Evolutionary conservation across 2,797 vertebrate genomes (phyloP).

Genomic region (Coregonus ussuriensis): DNA sequence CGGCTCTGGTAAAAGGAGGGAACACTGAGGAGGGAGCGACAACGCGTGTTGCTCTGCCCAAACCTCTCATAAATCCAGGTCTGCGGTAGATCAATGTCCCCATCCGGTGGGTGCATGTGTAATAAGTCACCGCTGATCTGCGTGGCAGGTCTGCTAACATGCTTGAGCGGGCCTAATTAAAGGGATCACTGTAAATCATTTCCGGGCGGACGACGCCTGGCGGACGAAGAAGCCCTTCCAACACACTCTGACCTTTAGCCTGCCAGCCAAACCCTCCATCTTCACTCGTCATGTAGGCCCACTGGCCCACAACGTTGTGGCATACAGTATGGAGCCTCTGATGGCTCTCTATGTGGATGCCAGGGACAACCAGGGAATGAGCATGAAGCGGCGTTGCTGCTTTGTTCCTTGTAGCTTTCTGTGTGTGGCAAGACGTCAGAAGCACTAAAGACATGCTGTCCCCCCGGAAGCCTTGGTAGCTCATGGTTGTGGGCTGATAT

Average conservation of each 20-base stretch:
- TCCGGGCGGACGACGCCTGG: slow-evolving; percentile 42
- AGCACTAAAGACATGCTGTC: slow-evolving; percentile 49
- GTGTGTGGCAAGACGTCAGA: slow-evolving; percentile 54
- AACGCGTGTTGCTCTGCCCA: background rate
- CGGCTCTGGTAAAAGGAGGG: background rate
- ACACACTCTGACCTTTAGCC: slow-evolving; percentile 57
- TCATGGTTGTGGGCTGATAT: slow-evolving; percentile 59
- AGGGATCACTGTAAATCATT: slow-evolving; percentile 65
- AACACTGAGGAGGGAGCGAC: slow-evolving; percentile 2
- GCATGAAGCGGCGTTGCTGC: slow-evolving; percentile 45
- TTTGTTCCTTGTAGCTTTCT: slow-evolving; percentile 50
- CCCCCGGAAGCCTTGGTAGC: slow-evolving; percentile 51
- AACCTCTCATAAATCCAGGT: slow-evolving; percentile 34
- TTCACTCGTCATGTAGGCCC: background rate
- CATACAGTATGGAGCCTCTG: slow-evolving; percentile 55
- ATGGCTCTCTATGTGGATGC: slow-evolving; percentile 13
- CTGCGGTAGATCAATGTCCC: slow-evolving; percentile 40
- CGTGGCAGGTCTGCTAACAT: slow-evolving; percentile 54
- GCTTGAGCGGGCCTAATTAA: slow-evolving; percentile 68
- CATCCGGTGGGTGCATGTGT: slow-evolving; percentile 28
- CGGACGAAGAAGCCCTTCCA: slow-evolving; percentile 31
- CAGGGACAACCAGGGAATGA: slow-evolving; percentile 20
- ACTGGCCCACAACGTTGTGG: slow-evolving; percentile 34
- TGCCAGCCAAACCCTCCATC: slow-evolving; percentile 40
- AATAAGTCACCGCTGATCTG: slow-evolving; percentile 47